A percentile compares a stretch with the other conserved stretches of the same genome.
These are phyloP conservation scores for Phasianus colchicus DNA, from an alignment of 2,113 vertebrate species.

Conservation along the genomic window DNA sequence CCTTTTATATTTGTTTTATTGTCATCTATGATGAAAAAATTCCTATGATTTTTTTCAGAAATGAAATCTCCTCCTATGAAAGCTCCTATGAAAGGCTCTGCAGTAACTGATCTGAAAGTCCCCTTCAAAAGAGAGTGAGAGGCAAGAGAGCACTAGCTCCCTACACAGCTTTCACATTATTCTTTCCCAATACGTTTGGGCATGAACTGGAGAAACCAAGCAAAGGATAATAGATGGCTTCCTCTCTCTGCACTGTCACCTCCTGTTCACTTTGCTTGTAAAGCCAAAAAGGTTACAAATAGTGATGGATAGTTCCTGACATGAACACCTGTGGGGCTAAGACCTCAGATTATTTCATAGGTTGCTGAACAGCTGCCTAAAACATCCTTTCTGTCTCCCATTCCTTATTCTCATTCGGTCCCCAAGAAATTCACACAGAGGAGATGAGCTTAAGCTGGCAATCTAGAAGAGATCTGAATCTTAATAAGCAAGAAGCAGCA, in stretches of 20 bases:
- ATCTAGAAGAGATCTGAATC: neutral
- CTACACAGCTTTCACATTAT: neutral
- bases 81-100: neutral
- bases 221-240: neutral
- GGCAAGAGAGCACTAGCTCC: neutral
- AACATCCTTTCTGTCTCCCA: neutral
- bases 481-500: neutral
- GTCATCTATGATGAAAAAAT: neutral
- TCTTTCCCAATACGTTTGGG: neutral
- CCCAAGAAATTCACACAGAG: neutral
- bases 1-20: neutral
- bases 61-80: neutral
- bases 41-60: neutral
- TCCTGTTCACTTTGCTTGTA: neutral
- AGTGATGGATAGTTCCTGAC: neutral
- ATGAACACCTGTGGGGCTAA: neutral
- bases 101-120: neutral
- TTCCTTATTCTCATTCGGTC: neutral
- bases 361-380: neutral
- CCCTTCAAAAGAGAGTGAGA: neutral
- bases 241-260: neutral
- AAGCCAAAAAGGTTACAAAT: constrained; percentile 1
- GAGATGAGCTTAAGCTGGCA: neutral
- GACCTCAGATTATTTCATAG: neutral
- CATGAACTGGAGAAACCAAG: neutral